phyloP scores from a whole-genome alignment of 2,888 invertebrate species.

The Zootermopsis nevadensis region DNA sequence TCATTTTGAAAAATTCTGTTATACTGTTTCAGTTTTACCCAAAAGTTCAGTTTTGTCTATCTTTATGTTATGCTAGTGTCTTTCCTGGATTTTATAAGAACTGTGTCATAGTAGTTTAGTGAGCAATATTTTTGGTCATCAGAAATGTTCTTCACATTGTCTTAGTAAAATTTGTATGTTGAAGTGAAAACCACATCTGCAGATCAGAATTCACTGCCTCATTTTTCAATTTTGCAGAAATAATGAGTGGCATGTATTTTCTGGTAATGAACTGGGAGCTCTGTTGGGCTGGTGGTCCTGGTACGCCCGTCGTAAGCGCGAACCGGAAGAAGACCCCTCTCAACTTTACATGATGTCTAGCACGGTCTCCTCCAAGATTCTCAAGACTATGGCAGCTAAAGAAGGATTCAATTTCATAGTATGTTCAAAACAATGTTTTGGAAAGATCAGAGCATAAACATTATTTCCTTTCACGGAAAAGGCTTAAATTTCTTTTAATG shows the following conservation, averaged over 20 bases:
- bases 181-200: too few relatives aligned
- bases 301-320: constrained; percentile 67
- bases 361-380: constrained; percentile 96
- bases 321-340: constrained; percentile 63
- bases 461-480: too few relatives aligned
- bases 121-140: too few relatives aligned
- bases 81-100: too few relatives aligned
- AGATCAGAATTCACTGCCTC: background rate
- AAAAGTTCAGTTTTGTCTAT: too few relatives aligned
- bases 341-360: constrained; percentile 90
- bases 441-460: background rate
- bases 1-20: too few relatives aligned
- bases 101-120: too few relatives aligned
- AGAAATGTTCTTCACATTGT: too few relatives aligned
- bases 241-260: constrained; percentile 84
- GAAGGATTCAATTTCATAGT: constrained; percentile 81
- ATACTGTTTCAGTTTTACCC: too few relatives aligned
- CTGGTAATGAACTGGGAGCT: constrained; percentile 95
- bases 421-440: constrained; percentile 44
- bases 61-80: too few relatives aligned
- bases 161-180: too few relatives aligned
- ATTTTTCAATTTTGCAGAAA: background rate
- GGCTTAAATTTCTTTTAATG: too few relatives aligned
- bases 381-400: constrained; percentile 80
- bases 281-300: constrained; percentile 95